These are phyloP conservation scores for Prietella phreatophila DNA, from an alignment of 2,113 vertebrate species.

Conservation along the genomic window DNA sequence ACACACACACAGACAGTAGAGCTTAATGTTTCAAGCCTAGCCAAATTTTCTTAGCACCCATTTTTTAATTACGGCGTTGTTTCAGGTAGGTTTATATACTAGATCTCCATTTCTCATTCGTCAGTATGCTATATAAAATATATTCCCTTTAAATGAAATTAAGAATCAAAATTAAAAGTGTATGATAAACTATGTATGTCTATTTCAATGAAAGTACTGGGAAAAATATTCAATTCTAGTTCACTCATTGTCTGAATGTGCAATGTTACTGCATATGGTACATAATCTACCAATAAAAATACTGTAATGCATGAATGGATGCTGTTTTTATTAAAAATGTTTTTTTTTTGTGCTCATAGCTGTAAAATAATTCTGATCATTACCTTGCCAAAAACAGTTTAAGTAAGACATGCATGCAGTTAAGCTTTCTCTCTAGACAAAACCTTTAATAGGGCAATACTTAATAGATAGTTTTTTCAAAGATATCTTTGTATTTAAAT, in stretches of 20 bases:
- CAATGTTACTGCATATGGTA: background rate
- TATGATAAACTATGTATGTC: background rate
- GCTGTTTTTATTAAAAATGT: background rate
- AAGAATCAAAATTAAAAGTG: background rate
- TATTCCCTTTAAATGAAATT: background rate
- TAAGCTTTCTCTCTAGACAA: background rate
- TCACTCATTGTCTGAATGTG: background rate
- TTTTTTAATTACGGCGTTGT: background rate
- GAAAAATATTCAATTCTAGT: background rate
- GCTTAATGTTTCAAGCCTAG: background rate
- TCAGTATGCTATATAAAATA: background rate
- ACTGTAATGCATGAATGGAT: slow-evolving; percentile 3
- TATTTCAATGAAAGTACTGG: background rate
- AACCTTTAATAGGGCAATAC: background rate
- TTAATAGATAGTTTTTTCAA: background rate
- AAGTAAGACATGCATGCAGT: background rate
- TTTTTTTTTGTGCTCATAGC: background rate
- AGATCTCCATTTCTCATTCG: background rate
- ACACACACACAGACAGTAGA: background rate
- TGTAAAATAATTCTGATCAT: background rate
- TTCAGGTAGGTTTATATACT: background rate
- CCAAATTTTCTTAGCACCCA: background rate
- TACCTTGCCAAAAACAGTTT: background rate
- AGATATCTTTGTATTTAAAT: background rate
- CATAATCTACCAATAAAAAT: background rate